Base-by-base conservation (phyloP, 2,888 invertebrate genomes). In the Hypomecis punctinalis region DNA sequence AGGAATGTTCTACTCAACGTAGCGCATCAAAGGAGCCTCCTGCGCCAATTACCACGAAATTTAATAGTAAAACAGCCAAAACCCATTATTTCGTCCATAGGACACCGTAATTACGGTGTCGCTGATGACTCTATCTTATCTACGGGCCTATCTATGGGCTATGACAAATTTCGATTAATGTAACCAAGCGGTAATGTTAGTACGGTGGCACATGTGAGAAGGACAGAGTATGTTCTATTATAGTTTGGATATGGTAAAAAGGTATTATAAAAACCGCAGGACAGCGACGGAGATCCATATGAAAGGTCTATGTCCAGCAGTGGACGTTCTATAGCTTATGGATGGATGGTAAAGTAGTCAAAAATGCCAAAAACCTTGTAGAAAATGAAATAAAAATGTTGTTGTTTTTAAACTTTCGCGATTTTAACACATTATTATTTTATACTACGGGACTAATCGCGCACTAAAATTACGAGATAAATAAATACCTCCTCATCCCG, bases 41-140 rank as follows among this genome's bases (percentile, higher is more conserved):
- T 11, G 11, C 0, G 54, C n/a, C 49, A 51, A 59, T 46, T 8
- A 52, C 52, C 46, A 33, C 23, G 51, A 52, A 46, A 45, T 46
- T 60, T 37, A 59, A 54, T 54, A 54, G 54, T 45, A 60, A 46
- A 62, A 43, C 61, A 53, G 40, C 48, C 43, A 40, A 57, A 61
- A n/a, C 35, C 61, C 61, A 58, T 62, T 62, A 59, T 49, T 46
- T 53, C 47, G 37, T 51, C 69, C 72, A 74, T 72, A 61, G 61
- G 73, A 71, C 77, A 75, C 66, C 61, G 72, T 69, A 78, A 80
- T 80, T 78, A 79, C 61, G 63, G 72, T 74, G 77, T 75, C 73
- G 40, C 53, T 68, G 69, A 76, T 75, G 72, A 69, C 75, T 79
- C 59, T 72, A 73, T 77, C 74, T 78, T 82, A 79, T 82, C 80